These are phyloP conservation scores for Numida meleagris DNA, from an alignment of 2,113 vertebrate species.

Conservation along the genomic window DNA sequence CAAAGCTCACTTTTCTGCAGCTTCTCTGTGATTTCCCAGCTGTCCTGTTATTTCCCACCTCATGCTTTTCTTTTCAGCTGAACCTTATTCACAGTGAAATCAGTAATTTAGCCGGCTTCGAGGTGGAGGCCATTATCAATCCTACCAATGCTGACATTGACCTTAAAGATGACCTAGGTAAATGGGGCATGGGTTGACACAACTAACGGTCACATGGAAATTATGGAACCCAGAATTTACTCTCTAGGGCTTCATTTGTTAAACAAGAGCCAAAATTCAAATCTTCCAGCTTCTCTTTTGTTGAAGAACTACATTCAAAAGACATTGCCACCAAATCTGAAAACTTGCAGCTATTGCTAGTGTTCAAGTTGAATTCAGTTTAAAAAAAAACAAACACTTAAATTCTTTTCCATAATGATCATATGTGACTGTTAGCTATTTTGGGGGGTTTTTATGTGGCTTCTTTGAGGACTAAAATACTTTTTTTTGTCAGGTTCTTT, in stretches of 20 bases:
- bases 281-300: neutral
- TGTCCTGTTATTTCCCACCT: constrained; percentile 84
- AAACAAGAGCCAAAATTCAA: constrained; percentile 48
- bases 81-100: constrained; percentile 99
- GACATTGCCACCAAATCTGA: neutral
- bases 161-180: constrained; percentile 99
- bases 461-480: constrained; percentile 73
- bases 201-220: constrained; percentile 82
- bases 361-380: constrained; percentile 37
- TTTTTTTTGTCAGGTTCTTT: constrained; percentile 73
- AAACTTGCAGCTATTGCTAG: neutral
- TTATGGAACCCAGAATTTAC: constrained; percentile 84
- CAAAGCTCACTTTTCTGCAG: constrained; percentile 79
- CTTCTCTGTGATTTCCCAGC: constrained; percentile 81
- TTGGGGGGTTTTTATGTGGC: constrained; percentile 73
- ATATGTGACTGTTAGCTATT: constrained; percentile 83
- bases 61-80: constrained; percentile 93
- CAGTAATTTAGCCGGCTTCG: constrained; percentile 99
- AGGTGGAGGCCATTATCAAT: constrained; percentile 99
- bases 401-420: constrained; percentile 86
- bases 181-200: constrained; percentile 82
- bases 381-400: constrained; percentile 22
- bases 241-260: constrained; percentile 10
- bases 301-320: constrained; percentile 2
- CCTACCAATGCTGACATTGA: constrained; percentile 99